A percentile compares a stretch with the other conserved stretches of the same genome.
phyloP scores from a whole-genome alignment of 2,888 invertebrate genomes.

The Philereme transversata region DNA sequence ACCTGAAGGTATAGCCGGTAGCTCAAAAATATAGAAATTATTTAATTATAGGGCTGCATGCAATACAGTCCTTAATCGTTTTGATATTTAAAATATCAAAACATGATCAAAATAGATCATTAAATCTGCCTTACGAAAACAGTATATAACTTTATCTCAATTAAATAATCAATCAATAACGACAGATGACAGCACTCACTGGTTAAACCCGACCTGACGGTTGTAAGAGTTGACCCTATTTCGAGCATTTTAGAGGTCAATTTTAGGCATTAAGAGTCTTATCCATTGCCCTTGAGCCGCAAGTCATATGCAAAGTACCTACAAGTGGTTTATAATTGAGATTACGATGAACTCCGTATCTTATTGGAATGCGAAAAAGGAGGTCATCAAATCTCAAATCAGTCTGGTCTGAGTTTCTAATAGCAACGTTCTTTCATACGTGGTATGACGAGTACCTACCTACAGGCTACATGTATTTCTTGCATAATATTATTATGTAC shows the following conservation, averaged over 20 bases:
- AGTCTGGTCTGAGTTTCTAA: slow-evolving; percentile 1
- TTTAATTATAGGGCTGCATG: too few species aligned
- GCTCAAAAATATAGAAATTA: too few species aligned
- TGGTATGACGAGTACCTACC: too few species aligned
- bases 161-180: slow-evolving; percentile 29
- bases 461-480: slow-evolving; percentile 40
- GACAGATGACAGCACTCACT: slow-evolving; percentile 16
- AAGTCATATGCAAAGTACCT: slow-evolving; percentile 30
- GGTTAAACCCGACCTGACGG: slow-evolving; percentile 31
- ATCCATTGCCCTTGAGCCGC: slow-evolving; percentile 37
- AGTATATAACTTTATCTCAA: slow-evolving; percentile 12
- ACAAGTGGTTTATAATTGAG: slow-evolving; percentile 19
- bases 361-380: slow-evolving; percentile 23
- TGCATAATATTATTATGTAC: slow-evolving; percentile 35
- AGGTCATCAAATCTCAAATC: slow-evolving; percentile 28
- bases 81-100: too few species aligned
- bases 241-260: slow-evolving; percentile 37
- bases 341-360: slow-evolving; percentile 28
- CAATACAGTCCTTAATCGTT: too few species aligned
- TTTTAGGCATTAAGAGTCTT: slow-evolving; percentile 29
- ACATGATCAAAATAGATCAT: not conserved
- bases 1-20: too few species aligned
- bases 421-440: not conserved
- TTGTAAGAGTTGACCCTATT: slow-evolving; percentile 38
- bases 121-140: slow-evolving; percentile 1